Evolutionary conservation across 2,797 vertebrate genomes (phyloP), one percentile per base, ranked within the genome.

Genomic region (Limosa lapponica): DNA sequence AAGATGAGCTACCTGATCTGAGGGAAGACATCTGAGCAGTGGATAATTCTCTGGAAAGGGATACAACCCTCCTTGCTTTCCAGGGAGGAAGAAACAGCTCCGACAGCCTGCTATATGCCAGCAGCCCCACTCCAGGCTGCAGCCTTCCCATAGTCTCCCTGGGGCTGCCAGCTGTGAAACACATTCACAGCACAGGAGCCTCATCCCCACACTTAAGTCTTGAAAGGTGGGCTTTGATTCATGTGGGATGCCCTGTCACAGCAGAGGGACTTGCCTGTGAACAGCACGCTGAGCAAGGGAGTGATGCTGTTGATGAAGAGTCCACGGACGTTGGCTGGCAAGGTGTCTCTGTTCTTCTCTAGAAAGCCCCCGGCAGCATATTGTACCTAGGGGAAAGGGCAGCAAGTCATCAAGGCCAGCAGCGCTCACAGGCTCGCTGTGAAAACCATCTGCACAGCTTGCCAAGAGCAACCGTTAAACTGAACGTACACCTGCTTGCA

Each of bases 281-380:
- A 98, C 34, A 98, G 97, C 66, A 98, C 86, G 19, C 98, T 98
- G 71, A 98, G 98, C 73, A 98, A 90, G 7, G 97, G 98, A 7
- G 98, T 98, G 61, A 98, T 12, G 1, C 98, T 98, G 96, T 96
- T 98, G 81, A 98, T 98, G 95, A 98, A 98, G 30, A 98, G 97
- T 24, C 96, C 95, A 34, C 89, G 96, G 72, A 98, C 39, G 2
- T 10, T 98, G 67, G 97, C 98, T 66, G 98, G 98, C 62, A 98
- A 96, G 11, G 97, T 98, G 94, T 98, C 98, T 75, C 98, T 96
- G 95, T 98, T 98, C 95, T 98, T 98, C 94, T 98, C 98, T 32
- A 98, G 96, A 87, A 98, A 98, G 23, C 98, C 98, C 6, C 8
- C 43, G 15, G 97, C 98, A 30, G 96, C 89, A 11, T 98, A 98